These are phyloP conservation scores for Megaceryle alcyon DNA, from an alignment of 2,797 vertebrate species.

Conservation along the genomic window DNA sequence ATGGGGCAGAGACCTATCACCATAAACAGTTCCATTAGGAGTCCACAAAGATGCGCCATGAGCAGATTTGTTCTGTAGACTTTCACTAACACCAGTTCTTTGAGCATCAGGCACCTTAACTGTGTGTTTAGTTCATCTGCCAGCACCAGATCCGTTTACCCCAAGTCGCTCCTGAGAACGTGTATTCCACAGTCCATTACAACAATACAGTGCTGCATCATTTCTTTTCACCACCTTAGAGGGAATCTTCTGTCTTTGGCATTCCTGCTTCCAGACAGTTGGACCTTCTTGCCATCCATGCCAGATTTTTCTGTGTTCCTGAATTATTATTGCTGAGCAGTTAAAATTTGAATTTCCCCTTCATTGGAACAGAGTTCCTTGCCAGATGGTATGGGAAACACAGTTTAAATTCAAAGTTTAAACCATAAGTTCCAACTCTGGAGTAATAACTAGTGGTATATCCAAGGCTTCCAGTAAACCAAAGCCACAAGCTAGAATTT, in stretches of 20 bases:
- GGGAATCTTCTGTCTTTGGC: background rate
- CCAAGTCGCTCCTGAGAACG: background rate
- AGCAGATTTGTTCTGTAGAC: background rate
- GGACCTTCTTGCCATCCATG: background rate
- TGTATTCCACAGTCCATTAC: background rate
- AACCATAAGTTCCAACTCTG: background rate
- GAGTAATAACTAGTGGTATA: background rate
- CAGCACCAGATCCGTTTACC: too few relatives aligned
- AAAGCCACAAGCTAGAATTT: background rate
- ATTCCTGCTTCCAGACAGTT: background rate
- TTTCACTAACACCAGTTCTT: background rate
- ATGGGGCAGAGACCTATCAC: background rate
- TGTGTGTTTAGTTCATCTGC: background rate
- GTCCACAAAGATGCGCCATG: accelerated
- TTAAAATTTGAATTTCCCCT: background rate
- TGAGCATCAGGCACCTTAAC: background rate
- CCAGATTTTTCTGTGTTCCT: background rate
- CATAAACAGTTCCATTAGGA: background rate
- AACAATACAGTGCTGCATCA: background rate
- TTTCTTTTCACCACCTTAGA: background rate
- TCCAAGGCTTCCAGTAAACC: background rate
- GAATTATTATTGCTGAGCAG: background rate
- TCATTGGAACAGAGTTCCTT: background rate
- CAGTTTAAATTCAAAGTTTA: background rate
- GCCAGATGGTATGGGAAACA: background rate